Evolutionary conservation across 2,797 vertebrate species (phyloP), one percentile per base, ranked within the genome.

Genomic region (Falco rusticolus): DNA sequence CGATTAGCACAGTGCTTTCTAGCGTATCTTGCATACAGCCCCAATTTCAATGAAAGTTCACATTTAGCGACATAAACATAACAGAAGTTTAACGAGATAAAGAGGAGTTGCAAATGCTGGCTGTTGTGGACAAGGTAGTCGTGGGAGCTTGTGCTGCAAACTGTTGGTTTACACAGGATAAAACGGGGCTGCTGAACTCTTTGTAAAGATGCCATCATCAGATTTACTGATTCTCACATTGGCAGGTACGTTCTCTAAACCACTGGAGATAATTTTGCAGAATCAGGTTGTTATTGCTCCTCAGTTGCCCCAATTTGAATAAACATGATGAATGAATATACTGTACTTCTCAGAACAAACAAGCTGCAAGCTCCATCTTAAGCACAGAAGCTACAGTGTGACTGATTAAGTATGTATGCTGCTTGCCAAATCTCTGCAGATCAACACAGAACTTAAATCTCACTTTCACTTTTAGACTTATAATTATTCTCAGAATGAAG

Each of bases 401-500:
- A 77, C 93, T 96, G 96, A 95, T 96, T 96, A 95, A 91, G 80
- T 82, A 92, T 78, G 96, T 95, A 84, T 20, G 71, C 75, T 88
- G 93, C 89, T 91, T 97, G 96, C 94, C 96, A 96, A 96, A 95
- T 96, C 90, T 96, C 95, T 87, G 82, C 90, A 92, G 95, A 95
- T 96, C 90, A 96, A 95, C 96, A 60, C 77, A 72, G 82, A 90
- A 95, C 89, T 96, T 96, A 94, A 96, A 96, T 93, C 94, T 97
- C 93, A 93, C 96, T 97, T 96, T 95, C 87, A 89, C 91, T 96
- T 97, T 96, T 84, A 96, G 94, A 95, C 77, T 94, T 96, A 86
- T 16, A 97, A 88, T 97, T 97, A 96, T 95, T 96, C 93, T 97
- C 85, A 81, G 91, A 96, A 84, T 96, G 82, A 96, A 96, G 89